Percentiles rank a stretch among this genome's conserved stretches.
phyloP scores from a whole-genome alignment of 1,140 invertebrate species.

The Ceratoteleas bidentatus region DNA sequence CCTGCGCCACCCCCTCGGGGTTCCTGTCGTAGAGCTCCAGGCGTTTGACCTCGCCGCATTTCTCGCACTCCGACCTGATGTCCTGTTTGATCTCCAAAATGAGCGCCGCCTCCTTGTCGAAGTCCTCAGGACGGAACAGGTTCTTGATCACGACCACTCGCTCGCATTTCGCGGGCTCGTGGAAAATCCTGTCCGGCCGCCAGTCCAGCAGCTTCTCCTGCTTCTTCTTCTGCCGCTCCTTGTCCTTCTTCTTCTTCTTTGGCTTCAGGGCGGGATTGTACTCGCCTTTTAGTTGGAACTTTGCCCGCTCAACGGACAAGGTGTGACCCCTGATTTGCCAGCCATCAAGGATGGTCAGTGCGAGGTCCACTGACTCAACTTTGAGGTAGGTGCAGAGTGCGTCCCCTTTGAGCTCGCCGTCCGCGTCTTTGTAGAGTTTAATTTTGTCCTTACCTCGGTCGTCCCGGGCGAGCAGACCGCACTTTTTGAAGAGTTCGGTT shows the following conservation, averaged over 20 bases:
- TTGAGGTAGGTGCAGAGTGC: slow-evolving; percentile 98
- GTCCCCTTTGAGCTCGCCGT: slow-evolving; percentile 96
- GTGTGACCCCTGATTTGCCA: slow-evolving; percentile 89
- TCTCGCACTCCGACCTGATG: slow-evolving; percentile 92
- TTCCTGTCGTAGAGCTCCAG: slow-evolving; percentile 96
- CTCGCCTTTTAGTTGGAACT: slow-evolving; percentile 96
- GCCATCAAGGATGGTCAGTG: slow-evolving; percentile 96
- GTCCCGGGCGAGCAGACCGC: slow-evolving; percentile 96
- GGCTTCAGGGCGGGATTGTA: slow-evolving; percentile 97
- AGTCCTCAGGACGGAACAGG: slow-evolving; percentile 94
- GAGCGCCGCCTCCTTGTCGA: slow-evolving; percentile 93
- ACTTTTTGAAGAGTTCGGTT: slow-evolving; percentile 96
- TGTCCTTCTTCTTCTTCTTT: slow-evolving; percentile 94
- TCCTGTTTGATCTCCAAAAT: slow-evolving; percentile 96
- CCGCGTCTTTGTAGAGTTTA: slow-evolving; percentile 94
- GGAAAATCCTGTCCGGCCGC: slow-evolving; percentile 94
- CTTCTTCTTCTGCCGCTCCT: slow-evolving; percentile 94
- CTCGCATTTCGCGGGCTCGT: slow-evolving; percentile 93
- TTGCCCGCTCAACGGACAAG: slow-evolving; percentile 94
- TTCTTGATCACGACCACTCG: slow-evolving; percentile 96
- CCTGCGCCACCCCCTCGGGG: slow-evolving; percentile 96
- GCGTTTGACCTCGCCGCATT: slow-evolving; percentile 96
- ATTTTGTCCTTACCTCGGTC: slow-evolving; percentile 93
- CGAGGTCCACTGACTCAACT: slow-evolving; percentile 96
- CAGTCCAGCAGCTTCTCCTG: slow-evolving; percentile 98